phyloP scores from a whole-genome alignment of 2,888 invertebrate species.

The Pheosia tremula region DNA sequence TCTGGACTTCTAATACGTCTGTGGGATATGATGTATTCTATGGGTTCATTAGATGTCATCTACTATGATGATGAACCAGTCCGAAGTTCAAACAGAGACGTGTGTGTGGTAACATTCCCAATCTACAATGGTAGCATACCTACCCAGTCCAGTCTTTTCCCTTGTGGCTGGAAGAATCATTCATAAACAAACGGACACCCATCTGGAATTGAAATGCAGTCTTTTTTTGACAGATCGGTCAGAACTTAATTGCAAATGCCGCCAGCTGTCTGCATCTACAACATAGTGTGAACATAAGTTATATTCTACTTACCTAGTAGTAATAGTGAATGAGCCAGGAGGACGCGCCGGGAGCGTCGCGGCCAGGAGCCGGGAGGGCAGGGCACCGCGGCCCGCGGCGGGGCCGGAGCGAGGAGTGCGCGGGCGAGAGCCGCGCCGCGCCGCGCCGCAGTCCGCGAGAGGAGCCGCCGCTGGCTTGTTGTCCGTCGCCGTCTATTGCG shows the following conservation, averaged over 20 bases:
- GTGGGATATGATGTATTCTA: too few relatives aligned
- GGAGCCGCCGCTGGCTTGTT: constrained; percentile 66
- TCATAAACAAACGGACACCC: too few relatives aligned
- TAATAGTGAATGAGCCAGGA: constrained; percentile 41
- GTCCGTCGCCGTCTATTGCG: constrained; percentile 48
- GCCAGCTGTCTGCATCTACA: too few relatives aligned
- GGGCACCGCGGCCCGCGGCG: constrained; percentile 30
- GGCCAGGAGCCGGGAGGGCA: constrained; percentile 41
- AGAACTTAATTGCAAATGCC: background rate
- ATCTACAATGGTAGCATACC: too few relatives aligned
- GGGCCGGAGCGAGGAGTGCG: constrained; percentile 41
- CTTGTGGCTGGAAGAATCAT: too few relatives aligned
- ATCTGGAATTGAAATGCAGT: too few relatives aligned
- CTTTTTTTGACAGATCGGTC: background rate
- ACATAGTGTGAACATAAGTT: background rate
- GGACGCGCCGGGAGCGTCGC: constrained; percentile 45
- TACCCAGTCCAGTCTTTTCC: too few relatives aligned
- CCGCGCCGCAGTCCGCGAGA: constrained; percentile 76
- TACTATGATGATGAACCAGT: too few relatives aligned
- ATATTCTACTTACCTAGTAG: background rate
- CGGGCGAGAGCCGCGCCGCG: constrained; percentile 39
- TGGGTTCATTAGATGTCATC: too few relatives aligned
- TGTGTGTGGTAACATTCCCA: too few relatives aligned
- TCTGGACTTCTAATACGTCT: too few relatives aligned
- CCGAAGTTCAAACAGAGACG: too few relatives aligned